Base-by-base conservation (phyloP, 1,140 invertebrate genomes). In the Uloborus diversus region DNA sequence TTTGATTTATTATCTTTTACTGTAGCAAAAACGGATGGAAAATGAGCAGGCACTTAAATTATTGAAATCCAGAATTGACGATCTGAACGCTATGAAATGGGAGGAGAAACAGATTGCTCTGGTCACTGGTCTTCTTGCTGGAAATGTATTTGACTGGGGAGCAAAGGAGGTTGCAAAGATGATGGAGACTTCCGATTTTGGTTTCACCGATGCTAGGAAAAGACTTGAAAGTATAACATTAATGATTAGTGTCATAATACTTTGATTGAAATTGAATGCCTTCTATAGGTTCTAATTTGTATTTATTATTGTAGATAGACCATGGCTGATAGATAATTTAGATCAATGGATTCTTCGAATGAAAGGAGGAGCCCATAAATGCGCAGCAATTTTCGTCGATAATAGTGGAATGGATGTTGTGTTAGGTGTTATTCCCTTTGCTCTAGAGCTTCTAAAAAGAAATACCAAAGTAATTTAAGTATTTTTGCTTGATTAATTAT, bases 91-190 rank as follows among this genome's bases (percentile, higher is more conserved):
- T 14, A 84, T 92, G 65, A 82, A 86, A 37, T 87, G 87, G 64
- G 82, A 85, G n/a, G 88, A 89, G 59, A 88, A 89, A 80, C 88
- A 90, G 80, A 86, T 89, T 80, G 87, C 89, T 66, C 83, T 93
- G 17, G 87, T 90, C 35, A 85, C 87, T 49, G 91, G 91, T 17
- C 85, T 93, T 51, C 84, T 94, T 42, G 90, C 90, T 84, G 94
- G 94, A 27, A 99, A 99, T 88, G 95, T 99, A 87, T 99, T 98
- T 88, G 97, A 99, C 87, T 98, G 96, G 95, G 96, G 96, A 42
- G 95, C 96, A 1, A 92, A 93, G 85, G 94, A 95, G 85, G 93
- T 97, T 13, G 91, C 93, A 11, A 89, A 90, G 81, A 90, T 98
- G 57, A 90, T 98, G 88, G 93, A 96, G 86, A 89, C 88, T 11